Evolutionary conservation across 1,140 invertebrate genomes (phyloP), one percentile per base, ranked within the genome.

Genomic region (Leptoteleia sp.): DNA sequence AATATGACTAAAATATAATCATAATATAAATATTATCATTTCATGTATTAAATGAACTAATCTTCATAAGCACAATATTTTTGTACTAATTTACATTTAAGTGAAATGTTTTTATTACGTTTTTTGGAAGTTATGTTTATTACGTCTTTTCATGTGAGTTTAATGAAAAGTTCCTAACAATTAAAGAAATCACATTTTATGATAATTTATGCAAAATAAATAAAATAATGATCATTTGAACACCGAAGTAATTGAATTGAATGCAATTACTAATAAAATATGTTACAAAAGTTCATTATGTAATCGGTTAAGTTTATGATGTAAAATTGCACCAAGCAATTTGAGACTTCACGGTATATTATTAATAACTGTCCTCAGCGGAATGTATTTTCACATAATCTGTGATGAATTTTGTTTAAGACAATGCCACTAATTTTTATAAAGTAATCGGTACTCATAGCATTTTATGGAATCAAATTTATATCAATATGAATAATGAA

Each of bases 361-460:
- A 57, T 48, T 68, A 45, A n/a, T n/a, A 43, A 68, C 64, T 42
- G 55, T 57, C 16, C 47, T 65, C 27, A 29, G 35, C 7, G 4
- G 38, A 33, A 40, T 35, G 15, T 42, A 71, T 61, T 43, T 47
- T 38, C 22, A 19, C 40, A 40, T 38, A 57, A 71, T 43, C 54
- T 61, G 47, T 52, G 55, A 61, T 61, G 45, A 54, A 37, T 52
- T 59, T 40, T 19, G 9, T 48, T 59, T 48, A 68, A 35, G 9
- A 38, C 4, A 31, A 25, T 33, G 29, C 13, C 50, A 40, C 35
- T 59, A 15, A 1, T 48, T 48, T 55, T 27, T 47, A 37, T 55
- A 38, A 19, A 52, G 43, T 12, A 42, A 48, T 68, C 52, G 64
- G 50, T 55, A 55, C 17, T 35, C 3, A 11, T 11, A 15, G n/a